Conservation (phyloP, 2,797 vertebrate genomes). For the Alectoris magna region DNA sequence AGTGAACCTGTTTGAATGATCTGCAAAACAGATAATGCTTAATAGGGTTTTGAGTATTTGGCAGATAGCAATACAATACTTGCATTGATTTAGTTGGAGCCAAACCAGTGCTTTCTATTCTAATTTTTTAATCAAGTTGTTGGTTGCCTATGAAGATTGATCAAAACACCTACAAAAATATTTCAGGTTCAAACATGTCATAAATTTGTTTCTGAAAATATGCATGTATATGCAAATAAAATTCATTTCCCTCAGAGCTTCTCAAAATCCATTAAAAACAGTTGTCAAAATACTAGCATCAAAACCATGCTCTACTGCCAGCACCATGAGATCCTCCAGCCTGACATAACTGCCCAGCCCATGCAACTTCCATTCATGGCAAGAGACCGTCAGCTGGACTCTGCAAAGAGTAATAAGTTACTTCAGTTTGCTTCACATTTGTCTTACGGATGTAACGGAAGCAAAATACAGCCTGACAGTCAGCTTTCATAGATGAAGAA, state of each 20-base stretch:
- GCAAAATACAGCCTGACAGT: background rate
- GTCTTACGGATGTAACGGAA: background rate
- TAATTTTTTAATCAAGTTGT: background rate
- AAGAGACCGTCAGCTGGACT: background rate
- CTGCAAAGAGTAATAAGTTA: background rate
- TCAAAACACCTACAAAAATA: background rate
- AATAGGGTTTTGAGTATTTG: background rate
- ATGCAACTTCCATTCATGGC: accelerated
- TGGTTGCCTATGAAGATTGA: background rate
- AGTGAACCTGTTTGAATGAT: background rate
- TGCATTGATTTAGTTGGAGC: background rate
- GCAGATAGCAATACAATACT: background rate
- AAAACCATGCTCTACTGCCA: background rate
- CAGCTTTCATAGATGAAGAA: background rate
- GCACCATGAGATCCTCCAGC: background rate
- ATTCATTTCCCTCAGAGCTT: background rate
- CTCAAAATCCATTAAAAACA: background rate
- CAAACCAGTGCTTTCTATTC: background rate
- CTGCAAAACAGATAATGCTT: background rate
- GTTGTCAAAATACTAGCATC: background rate
- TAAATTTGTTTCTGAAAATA: accelerated
- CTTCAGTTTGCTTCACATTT: background rate
- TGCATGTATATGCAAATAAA: background rate
- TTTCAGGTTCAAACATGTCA: background rate
- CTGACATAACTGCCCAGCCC: background rate